Evolutionary conservation across 2,797 vertebrate species (phyloP).

Genomic region (Enteromius anoplus): DNA sequence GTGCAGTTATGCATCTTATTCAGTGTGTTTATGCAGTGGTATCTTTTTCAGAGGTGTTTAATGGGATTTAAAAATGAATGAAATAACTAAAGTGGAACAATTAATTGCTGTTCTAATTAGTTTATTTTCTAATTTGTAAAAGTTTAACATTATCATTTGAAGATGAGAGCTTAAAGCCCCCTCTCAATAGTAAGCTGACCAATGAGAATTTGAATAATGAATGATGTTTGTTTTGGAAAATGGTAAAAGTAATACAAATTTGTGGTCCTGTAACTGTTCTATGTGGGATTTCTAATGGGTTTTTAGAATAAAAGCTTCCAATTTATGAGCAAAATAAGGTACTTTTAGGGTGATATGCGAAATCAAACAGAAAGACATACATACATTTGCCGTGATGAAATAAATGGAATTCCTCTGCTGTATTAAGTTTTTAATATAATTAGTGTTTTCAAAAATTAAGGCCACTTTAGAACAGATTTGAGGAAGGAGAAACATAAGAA

Average conservation of each 20-base stretch:
- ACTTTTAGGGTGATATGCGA: not conserved
- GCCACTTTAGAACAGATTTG: not conserved
- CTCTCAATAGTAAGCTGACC: too few species aligned
- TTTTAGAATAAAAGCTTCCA: not conserved
- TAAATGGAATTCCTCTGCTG: not conserved
- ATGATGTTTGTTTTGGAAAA: not conserved
- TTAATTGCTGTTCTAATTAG: not conserved
- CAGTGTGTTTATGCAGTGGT: not conserved
- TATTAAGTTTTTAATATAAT: not conserved
- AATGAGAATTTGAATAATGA: not conserved
- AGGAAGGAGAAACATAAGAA: not conserved
- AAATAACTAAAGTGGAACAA: not conserved
- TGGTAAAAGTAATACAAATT: not conserved
- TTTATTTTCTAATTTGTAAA: not conserved
- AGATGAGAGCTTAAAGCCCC: not conserved
- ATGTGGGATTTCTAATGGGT: not conserved
- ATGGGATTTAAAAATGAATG: not conserved
- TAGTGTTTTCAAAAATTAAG: not conserved
- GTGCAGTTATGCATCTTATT: not conserved
- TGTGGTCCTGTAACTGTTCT: not conserved
- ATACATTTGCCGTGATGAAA: not conserved
- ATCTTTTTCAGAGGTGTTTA: not conserved
- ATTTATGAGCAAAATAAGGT: not conserved
- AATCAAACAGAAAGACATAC: not conserved
- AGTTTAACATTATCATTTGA: not conserved